A percentile compares a stretch with the other conserved stretches of the same genome.
These are phyloP conservation scores for Calliopum simillimum DNA, from an alignment of 2,888 invertebrate species.

Conservation along the genomic window DNA sequence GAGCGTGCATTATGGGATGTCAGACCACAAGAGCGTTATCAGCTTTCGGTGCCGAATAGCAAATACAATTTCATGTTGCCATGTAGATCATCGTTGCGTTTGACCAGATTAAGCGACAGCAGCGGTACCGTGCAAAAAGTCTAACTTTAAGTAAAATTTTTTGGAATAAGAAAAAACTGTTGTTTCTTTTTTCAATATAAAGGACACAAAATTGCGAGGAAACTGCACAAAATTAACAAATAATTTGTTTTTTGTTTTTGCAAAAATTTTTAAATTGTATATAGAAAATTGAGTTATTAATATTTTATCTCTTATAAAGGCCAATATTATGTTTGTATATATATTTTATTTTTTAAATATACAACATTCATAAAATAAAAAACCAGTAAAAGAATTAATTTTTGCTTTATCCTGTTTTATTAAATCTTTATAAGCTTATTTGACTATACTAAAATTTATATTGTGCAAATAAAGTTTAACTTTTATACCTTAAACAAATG, in stretches of 20 bases:
- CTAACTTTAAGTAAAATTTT: slow-evolving; percentile 36
- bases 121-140: slow-evolving; percentile 52
- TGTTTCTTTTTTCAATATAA: slow-evolving; percentile 27
- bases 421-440: no score
- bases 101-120: slow-evolving; percentile 43
- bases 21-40: slow-evolving; percentile 70
- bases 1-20: slow-evolving; percentile 74
- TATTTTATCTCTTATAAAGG: slow-evolving; percentile 35
- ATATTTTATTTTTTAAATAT: slow-evolving; percentile 28
- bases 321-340: slow-evolving; percentile 28
- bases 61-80: slow-evolving; percentile 67
- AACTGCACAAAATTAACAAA: slow-evolving; percentile 31
- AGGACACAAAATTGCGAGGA: slow-evolving; percentile 10
- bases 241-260: slow-evolving; percentile 24
- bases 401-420: slow-evolving; percentile 13
- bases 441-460: not conserved
- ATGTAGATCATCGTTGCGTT: slow-evolving; percentile 66
- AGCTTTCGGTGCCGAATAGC: slow-evolving; percentile 61
- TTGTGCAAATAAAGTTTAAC: not conserved
- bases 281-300: slow-evolving; percentile 37
- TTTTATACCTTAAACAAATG: no score
- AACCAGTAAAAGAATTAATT: slow-evolving; percentile 16
- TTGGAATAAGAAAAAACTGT: not conserved
- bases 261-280: slow-evolving; percentile 20
- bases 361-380: slow-evolving; percentile 37